These are phyloP conservation scores for Unio delphinus DNA, from an alignment of 2,888 invertebrate species.

Conservation along the genomic window DNA sequence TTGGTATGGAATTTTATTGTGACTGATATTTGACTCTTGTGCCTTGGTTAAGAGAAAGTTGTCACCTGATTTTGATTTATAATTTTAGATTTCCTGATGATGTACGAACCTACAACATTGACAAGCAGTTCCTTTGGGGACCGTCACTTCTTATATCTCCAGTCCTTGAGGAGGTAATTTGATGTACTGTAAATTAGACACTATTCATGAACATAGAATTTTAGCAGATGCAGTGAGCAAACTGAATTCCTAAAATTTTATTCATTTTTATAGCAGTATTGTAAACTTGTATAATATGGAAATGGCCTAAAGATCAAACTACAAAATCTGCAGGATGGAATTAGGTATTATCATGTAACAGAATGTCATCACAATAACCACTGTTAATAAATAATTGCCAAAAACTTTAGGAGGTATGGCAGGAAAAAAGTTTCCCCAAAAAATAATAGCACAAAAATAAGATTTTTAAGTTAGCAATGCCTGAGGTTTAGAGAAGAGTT, in stretches of 20 bases:
- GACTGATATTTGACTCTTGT: not conserved
- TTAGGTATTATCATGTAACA: too few species aligned
- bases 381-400: too few species aligned
- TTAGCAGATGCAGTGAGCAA: not conserved
- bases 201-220: not conserved
- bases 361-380: too few species aligned
- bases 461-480: too few species aligned
- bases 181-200: not conserved
- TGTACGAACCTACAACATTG: conserved; percentile 38
- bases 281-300: not conserved
- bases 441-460: too few species aligned
- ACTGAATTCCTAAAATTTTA: not conserved
- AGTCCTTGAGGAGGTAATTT: conserved; percentile 45
- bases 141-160: conserved; percentile 64
- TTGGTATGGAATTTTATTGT: not conserved
- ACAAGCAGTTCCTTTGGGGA: conserved; percentile 69
- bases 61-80: not conserved
- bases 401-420: too few species aligned
- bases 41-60: not conserved
- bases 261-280: not conserved
- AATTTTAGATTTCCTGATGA: conserved; percentile 49
- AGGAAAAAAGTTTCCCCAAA: too few species aligned
- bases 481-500: too few species aligned
- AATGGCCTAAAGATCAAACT: not conserved
- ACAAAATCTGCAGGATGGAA: too few species aligned